A percentile compares a stretch with the other conserved stretches of the same genome.
Evolutionary conservation across 2,797 vertebrate species (phyloP).

Genomic region (Rhinophrynus dorsalis): DNA sequence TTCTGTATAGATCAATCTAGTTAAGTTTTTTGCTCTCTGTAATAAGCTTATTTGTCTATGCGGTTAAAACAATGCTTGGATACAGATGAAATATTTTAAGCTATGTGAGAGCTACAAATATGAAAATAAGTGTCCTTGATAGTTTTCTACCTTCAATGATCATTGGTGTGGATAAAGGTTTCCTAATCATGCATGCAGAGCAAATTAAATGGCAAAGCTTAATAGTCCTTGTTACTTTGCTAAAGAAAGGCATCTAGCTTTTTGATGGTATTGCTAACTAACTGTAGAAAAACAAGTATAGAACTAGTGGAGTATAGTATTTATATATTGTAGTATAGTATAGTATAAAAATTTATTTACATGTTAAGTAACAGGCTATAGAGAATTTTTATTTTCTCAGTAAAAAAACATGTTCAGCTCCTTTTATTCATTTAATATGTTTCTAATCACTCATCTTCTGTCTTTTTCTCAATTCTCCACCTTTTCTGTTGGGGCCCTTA

Average conservation of each 20-base stretch:
- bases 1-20: constrained; percentile 58
- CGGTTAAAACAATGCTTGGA: constrained; percentile 43
- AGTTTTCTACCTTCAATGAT: not conserved
- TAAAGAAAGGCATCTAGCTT: constrained; percentile 21
- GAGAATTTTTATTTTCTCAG: no score
- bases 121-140: constrained; percentile 25
- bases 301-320: no score
- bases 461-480: no score
- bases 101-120: constrained; percentile 11
- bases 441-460: no score
- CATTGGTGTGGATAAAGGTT: constrained; percentile 38
- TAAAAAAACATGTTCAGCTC: no score
- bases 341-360: no score
- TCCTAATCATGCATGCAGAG: constrained; percentile 34
- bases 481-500: no score
- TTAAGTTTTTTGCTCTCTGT: constrained; percentile 60
- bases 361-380: no score
- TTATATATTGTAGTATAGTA: no score
- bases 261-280: constrained; percentile 20
- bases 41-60: constrained; percentile 60
- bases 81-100: constrained; percentile 47
- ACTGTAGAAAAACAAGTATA: constrained; percentile 21
- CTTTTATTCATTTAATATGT: no score
- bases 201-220: constrained; percentile 34
- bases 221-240: constrained; percentile 6